phyloP scores from a whole-genome alignment of 2,888 invertebrate species.

The Athetis lepigone region DNA sequence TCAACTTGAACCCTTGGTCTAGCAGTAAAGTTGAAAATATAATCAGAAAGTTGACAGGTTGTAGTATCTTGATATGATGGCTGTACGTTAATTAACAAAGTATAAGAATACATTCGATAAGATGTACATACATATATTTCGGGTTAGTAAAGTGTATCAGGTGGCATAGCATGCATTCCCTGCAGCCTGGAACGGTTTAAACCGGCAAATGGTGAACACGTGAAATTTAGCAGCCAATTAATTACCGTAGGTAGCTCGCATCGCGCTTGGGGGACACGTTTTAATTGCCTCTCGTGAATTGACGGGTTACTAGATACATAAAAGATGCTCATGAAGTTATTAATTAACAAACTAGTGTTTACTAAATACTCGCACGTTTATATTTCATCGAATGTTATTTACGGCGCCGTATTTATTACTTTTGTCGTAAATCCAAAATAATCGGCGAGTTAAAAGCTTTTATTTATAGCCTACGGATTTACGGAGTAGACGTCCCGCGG shows the following conservation, averaged over 20 bases:
- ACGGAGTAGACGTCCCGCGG: constrained; percentile 62
- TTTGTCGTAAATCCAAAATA: constrained; percentile 71
- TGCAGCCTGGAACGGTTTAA: constrained; percentile 52
- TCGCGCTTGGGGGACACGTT: constrained; percentile 60
- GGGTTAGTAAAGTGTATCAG: constrained; percentile 41
- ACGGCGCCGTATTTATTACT: constrained; percentile 60
- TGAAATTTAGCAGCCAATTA: constrained; percentile 70
- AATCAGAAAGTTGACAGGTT: too few relatives aligned
- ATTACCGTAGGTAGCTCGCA: constrained; percentile 62
- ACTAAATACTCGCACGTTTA: constrained; percentile 36
- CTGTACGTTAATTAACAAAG: too few relatives aligned
- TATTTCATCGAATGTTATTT: constrained; percentile 42
- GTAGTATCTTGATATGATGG: too few relatives aligned
- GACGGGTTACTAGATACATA: constrained; percentile 56
- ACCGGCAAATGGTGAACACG: constrained; percentile 51
- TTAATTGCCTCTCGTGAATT: constrained; percentile 70
- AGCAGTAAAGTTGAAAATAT: too few relatives aligned
- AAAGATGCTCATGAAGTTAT: constrained; percentile 62
- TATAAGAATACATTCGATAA: constrained; percentile 29
- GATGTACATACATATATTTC: constrained; percentile 37
- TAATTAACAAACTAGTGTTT: constrained; percentile 65
- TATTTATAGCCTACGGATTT: constrained; percentile 70
- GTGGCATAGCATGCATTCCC: constrained; percentile 24
- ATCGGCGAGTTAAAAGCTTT: constrained; percentile 73
- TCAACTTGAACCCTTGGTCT: too few relatives aligned